These are phyloP conservation scores for rabbit (Oryctolagus cuniculus) DNA, from an alignment of 2,113 vertebrate genomes.

Conservation along the genomic window mOryCun1.1 NC_091445.1:12012001-12012500, in stretches of 20 bases:
- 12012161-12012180: background rate
- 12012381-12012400: conserved; percentile 16
- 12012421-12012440: background rate
- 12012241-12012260: background rate
- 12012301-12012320: background rate
- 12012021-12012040: conserved; percentile 30
- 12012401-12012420: conserved; percentile 39
- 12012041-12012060: background rate
- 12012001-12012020: background rate
- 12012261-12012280: background rate
- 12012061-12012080: too few relatives aligned
- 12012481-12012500: conserved; percentile 20
- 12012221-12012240: conserved; percentile 1
- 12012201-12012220: conserved; percentile 2
- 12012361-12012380: background rate
- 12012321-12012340: background rate
- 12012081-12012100: too few relatives aligned
- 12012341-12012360: background rate
- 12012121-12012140: too few relatives aligned
- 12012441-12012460: conserved; percentile 32
- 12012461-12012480: background rate
- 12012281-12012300: background rate
- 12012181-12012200: background rate
- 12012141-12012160: too few relatives aligned
- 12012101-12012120: too few relatives aligned